Evolutionary conservation across 2,113 vertebrate genomes (phyloP), one percentile per base, ranked within the genome.

Genomic region (Gracilinanus agilis): DNA sequence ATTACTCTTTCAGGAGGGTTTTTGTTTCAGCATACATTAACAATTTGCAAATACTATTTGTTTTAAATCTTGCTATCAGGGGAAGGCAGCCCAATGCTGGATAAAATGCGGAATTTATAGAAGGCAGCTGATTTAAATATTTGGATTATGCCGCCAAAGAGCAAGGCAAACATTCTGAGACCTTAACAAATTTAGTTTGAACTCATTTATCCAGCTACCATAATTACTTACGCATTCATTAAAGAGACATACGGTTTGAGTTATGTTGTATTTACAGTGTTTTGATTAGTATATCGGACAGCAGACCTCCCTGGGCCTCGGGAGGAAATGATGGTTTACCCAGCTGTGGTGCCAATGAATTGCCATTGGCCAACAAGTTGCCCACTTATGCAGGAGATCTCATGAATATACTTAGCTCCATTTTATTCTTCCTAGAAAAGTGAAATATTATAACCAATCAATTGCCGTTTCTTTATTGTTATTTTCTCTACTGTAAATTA

Each of bases 101-200:
- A 90, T 98, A 94, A 98, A 97, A 97, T 9, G 56, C 75, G 95
- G 96, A 97, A 96, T 98, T 98, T 97, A 83, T 67, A 94, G 0
- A 91, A 97, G 90, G 75, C 90, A 97, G 89, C 54, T 94, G 93
- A 96, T 96, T 98, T 98, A 97, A 98, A 98, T 98, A 98, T 98
- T 97, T 98, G 97, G 94, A 95, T 96, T 97, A 93, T 96, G 91
- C 97, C 97, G 83, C 90, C 95, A 96, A 98, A 98, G 93, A 97
- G 23, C 54, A 97, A 89, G 94, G 92, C 88, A 98, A 97, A 97
- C 93, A 97, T 93, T 94, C 95, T 56, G 93, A 97, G 92, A 93
- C 95, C 93, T 98, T 98, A 96, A 96, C 88, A 95, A 96, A 96
- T 97, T 97, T 92, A 97, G 92, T 89, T 97, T 95, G 92, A 97